Conservation (phyloP, 2,888 invertebrate genomes). For the Metallyticus violacea region DNA sequence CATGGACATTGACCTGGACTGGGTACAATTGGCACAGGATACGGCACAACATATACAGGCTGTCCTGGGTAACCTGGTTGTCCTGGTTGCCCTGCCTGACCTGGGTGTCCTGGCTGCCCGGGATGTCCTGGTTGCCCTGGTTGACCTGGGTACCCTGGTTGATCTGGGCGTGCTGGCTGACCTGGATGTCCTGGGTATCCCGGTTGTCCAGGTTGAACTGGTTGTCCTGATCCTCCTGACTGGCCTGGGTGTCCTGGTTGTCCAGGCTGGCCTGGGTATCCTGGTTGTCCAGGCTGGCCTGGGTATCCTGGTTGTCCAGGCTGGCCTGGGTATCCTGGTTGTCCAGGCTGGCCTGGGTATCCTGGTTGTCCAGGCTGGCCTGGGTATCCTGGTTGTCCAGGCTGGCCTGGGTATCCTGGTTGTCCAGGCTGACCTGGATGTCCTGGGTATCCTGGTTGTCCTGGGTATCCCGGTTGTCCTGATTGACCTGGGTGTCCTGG, state of each 20-base stretch:
- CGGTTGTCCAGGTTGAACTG: not conserved
- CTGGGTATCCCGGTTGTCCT: slow-evolving; percentile 21
- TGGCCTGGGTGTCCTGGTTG: slow-evolving; percentile 12
- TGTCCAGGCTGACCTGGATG: slow-evolving; percentile 14
- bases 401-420: slow-evolving; percentile 29
- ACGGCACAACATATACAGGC: slow-evolving; percentile 54
- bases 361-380: slow-evolving; percentile 25
- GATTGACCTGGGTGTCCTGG: slow-evolving; percentile 22
- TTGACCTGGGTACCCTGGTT: slow-evolving; percentile 28
- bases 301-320: slow-evolving; percentile 21
- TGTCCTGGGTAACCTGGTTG: slow-evolving; percentile 37
- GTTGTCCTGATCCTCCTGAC: slow-evolving; percentile 18
- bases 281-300: slow-evolving; percentile 30
- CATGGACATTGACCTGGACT: slow-evolving; percentile 63
- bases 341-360: slow-evolving; percentile 7
- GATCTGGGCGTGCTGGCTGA: slow-evolving; percentile 6
- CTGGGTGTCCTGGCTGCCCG: slow-evolving; percentile 47
- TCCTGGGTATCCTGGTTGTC: slow-evolving; percentile 31
- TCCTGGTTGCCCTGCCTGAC: slow-evolving; percentile 45
- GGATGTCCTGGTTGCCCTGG: slow-evolving; percentile 37
- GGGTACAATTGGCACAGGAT: slow-evolving; percentile 58
- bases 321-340: slow-evolving; percentile 15
- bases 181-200: slow-evolving; percentile 20
- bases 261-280: slow-evolving; percentile 27
- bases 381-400: slow-evolving; percentile 36